Conservation (phyloP, 2,797 vertebrate genomes). For the Ibycter americanus region DNA sequence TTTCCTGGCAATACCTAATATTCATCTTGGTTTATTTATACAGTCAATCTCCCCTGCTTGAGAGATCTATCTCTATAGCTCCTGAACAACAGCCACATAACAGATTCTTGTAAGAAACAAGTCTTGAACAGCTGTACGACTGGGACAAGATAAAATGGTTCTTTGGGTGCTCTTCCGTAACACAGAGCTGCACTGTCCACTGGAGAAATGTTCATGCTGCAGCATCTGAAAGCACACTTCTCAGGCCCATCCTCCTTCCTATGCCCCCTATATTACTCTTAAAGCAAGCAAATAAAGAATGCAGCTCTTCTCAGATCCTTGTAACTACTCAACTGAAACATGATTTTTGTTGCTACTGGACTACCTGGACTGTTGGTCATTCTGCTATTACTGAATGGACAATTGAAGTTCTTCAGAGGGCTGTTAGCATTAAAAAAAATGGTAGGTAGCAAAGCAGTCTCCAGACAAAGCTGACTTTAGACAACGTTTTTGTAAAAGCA, state of each 20-base stretch:
- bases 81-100: background rate
- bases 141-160: background rate
- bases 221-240: background rate
- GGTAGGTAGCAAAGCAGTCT: background rate
- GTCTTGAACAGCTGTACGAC: background rate
- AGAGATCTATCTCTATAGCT: background rate
- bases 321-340: fast-evolving
- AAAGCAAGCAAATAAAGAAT: background rate
- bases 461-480: background rate
- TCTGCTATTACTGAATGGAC: background rate
- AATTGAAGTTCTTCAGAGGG: background rate
- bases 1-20: background rate
- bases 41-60: background rate
- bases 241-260: background rate
- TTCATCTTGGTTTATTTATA: background rate
- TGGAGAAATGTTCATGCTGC: background rate
- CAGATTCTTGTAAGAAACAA: background rate
- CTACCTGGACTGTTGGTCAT: background rate
- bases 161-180: background rate
- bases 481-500: background rate
- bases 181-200: background rate
- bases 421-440: background rate
- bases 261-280: background rate
- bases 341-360: fast-evolving
- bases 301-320: background rate